Evolutionary conservation across 1,140 invertebrate genomes (phyloP).

Genomic region (Kradibia gibbosae): DNA sequence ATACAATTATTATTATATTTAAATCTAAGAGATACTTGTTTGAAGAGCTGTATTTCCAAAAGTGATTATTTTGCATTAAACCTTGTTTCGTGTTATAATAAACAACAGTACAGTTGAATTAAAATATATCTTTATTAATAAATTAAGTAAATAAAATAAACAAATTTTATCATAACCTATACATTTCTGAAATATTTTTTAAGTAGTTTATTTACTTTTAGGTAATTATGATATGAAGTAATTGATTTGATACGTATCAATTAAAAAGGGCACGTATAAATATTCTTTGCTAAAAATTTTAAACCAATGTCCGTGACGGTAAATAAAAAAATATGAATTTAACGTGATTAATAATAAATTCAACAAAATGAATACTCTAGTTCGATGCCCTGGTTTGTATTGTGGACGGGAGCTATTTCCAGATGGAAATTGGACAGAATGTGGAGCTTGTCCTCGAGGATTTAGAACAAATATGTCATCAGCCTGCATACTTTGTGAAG

Average conservation of each 20-base stretch:
- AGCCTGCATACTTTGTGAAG: conserved; percentile 84
- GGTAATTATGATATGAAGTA: too few species aligned
- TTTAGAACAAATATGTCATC: conserved; percentile 79
- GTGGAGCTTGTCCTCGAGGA: conserved; percentile 90
- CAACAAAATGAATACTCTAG: conserved; percentile 48
- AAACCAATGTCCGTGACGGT: background rate
- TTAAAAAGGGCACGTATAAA: background rate
- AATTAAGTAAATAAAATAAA: background rate
- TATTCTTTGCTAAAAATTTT: background rate
- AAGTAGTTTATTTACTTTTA: too few species aligned
- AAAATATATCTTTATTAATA: too few species aligned
- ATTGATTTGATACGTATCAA: background rate
- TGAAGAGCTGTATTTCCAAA: too few species aligned
- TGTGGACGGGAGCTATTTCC: conserved; percentile 81
- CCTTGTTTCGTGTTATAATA: too few species aligned
- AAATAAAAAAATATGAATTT: conserved; percentile 31
- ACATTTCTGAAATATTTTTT: background rate
- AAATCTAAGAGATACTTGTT: too few species aligned
- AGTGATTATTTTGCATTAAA: too few species aligned
- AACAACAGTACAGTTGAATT: too few species aligned
- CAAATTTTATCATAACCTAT: conserved; percentile 9
- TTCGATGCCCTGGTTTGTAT: conserved; percentile 86
- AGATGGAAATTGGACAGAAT: conserved; percentile 82
- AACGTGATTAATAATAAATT: conserved; percentile 34
- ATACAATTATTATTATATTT: too few species aligned